Evolutionary conservation across 2,888 invertebrate genomes (phyloP).

Genomic region (Dioctria rufipes): DNA sequence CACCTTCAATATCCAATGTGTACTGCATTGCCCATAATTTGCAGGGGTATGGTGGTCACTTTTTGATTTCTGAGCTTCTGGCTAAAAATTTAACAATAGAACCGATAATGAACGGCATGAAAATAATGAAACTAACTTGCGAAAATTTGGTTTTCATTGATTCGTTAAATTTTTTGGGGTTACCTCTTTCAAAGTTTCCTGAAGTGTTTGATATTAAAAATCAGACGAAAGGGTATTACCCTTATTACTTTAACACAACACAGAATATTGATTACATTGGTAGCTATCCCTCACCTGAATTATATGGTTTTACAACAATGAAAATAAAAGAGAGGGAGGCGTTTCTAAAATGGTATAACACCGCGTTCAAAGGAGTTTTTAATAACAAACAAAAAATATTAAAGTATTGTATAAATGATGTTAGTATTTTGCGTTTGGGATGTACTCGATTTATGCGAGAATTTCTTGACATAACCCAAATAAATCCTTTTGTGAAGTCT

Average conservation of each 20-base stretch:
- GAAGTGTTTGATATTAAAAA: constrained; percentile 42
- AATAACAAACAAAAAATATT: too few relatives aligned
- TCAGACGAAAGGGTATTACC: constrained; percentile 36
- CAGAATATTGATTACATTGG: constrained; percentile 47
- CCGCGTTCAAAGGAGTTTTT: too few relatives aligned
- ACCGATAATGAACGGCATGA: constrained; percentile 22
- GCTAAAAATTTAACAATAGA: constrained; percentile 40
- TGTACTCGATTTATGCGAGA: too few relatives aligned
- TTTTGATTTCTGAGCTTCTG: constrained; percentile 38
- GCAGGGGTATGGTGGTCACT: constrained; percentile 30
- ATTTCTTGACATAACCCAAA: too few relatives aligned
- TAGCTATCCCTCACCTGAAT: constrained; percentile 26
- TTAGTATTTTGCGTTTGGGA: too few relatives aligned
- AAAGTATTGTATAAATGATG: too few relatives aligned
- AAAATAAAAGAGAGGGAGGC: constrained; percentile 1
- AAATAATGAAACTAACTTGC: constrained; percentile 36
- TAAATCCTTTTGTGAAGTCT: too few relatives aligned
- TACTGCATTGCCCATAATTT: constrained; percentile 44
- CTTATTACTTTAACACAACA: constrained; percentile 42
- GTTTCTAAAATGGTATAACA: too few relatives aligned
- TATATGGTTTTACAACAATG: constrained; percentile 43
- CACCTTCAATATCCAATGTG: constrained; percentile 8
- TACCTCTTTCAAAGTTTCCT: constrained; percentile 21
- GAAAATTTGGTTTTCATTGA: constrained; percentile 26
- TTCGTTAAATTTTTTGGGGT: constrained; percentile 42